Evolutionary conservation across 2,888 invertebrate species (phyloP).

Genomic region (Pemphredon lugubris): DNA sequence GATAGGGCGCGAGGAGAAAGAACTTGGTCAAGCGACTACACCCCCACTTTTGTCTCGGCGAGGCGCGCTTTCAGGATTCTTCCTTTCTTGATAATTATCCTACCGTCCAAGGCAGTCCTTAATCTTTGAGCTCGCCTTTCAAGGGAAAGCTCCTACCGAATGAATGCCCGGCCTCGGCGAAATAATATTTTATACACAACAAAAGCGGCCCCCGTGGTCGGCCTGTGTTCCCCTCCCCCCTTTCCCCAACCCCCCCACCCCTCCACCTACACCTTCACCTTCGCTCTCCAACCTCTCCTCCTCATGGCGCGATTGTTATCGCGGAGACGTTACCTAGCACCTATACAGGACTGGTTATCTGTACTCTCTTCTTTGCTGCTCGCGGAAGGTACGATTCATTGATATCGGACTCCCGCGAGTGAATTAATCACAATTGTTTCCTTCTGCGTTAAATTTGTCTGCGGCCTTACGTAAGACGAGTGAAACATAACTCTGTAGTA

Average conservation of each 20-base stretch:
- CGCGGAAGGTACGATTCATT: constrained; percentile 17
- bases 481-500: not conserved
- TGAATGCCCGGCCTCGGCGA: constrained; percentile 74
- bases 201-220: constrained; percentile 64
- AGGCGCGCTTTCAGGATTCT: constrained; percentile 74
- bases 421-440: constrained; percentile 44
- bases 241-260: constrained; percentile 35
- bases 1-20: constrained; percentile 12
- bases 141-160: constrained; percentile 71
- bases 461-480: not conserved
- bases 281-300: constrained; percentile 35
- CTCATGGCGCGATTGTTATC: constrained; percentile 75
- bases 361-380: constrained; percentile 28
- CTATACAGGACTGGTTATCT: constrained; percentile 49
- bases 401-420: constrained; percentile 18
- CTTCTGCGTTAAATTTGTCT: not conserved
- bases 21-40: constrained; percentile 42
- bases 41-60: constrained; percentile 71
- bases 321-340: constrained; percentile 61
- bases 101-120: constrained; percentile 72
- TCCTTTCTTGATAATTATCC: constrained; percentile 78
- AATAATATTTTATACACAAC: constrained; percentile 79
- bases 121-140: constrained; percentile 74
- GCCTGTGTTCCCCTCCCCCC: constrained; percentile 27
- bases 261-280: constrained; percentile 30